A percentile compares a stretch with the other conserved stretches of the same genome.
Evolutionary conservation across 2,888 invertebrate genomes (phyloP).

Genomic region (Drosophila cognata): DNA sequence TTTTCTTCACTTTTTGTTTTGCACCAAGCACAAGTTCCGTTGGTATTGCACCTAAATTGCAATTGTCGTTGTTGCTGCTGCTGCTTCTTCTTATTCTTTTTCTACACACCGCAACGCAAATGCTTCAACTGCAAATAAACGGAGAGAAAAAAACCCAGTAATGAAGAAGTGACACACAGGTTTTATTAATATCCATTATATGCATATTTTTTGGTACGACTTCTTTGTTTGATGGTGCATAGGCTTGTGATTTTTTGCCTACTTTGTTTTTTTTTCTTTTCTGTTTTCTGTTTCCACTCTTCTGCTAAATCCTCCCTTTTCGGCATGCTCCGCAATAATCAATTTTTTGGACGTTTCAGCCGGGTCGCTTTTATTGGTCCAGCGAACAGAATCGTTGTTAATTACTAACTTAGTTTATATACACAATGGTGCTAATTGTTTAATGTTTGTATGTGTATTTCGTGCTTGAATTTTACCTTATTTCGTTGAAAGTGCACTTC

Average conservation of each 20-base stretch:
- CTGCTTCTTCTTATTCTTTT: conserved; percentile 22
- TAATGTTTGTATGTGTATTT: conserved; percentile 42
- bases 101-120: conserved; percentile 63
- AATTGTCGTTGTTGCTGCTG: conserved; percentile 46
- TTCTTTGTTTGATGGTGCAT: conserved; percentile 68
- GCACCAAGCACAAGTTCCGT: conserved; percentile 47
- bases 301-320: conserved; percentile 74
- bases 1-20: conserved; percentile 16
- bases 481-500: conserved; percentile 78
- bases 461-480: conserved; percentile 71
- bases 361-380: conserved; percentile 12
- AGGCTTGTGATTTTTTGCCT: conserved; percentile 49
- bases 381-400: conserved; percentile 23
- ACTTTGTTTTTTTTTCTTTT: conserved; percentile 49
- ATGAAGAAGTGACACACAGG: conserved; percentile 16
- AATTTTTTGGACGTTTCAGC: conserved; percentile 48
- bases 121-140: conserved; percentile 63
- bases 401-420: conserved; percentile 11
- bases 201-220: conserved; percentile 35
- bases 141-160: conserved; percentile 5
- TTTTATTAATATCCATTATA: conserved; percentile 34
- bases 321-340: conserved; percentile 80
- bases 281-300: conserved; percentile 24
- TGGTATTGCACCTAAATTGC: conserved; percentile 55
- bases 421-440: conserved; percentile 54